These are phyloP conservation scores for Dicycla oo DNA, from an alignment of 2,888 invertebrate species.

Conservation along the genomic window DNA sequence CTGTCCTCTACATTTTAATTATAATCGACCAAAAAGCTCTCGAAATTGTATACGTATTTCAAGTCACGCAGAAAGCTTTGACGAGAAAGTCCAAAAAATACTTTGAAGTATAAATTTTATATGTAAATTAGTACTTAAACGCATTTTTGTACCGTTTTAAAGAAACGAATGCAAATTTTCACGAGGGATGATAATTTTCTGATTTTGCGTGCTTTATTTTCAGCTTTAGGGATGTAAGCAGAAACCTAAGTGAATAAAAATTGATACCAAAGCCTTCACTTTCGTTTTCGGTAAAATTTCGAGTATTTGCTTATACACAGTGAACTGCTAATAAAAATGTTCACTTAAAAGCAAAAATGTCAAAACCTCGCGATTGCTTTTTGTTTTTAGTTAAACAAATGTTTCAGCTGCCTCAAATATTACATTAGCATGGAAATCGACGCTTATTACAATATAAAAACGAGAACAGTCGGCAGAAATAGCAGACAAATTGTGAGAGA, in stretches of 20 bases:
- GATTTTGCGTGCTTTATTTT: conserved; percentile 7
- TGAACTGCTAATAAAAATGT: not conserved
- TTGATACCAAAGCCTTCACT: not conserved
- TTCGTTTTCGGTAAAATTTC: not conserved
- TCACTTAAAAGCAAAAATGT: not conserved
- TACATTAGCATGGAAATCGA: conserved; percentile 26
- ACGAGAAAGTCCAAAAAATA: conserved; percentile 21
- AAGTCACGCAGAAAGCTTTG: conserved; percentile 17
- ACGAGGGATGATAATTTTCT: conserved; percentile 18
- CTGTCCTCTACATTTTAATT: not conserved
- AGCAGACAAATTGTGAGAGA: conserved; percentile 28
- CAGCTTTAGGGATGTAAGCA: not conserved
- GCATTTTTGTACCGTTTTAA: conserved; percentile 29
- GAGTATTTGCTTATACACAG: too few species aligned
- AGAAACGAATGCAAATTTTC: conserved; percentile 11
- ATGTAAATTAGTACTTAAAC: conserved; percentile 38
- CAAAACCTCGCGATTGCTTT: not conserved
- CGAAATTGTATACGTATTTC: conserved; percentile 11
- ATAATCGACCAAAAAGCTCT: conserved; percentile 9
- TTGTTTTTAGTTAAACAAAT: not conserved
- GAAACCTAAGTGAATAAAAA: not conserved
- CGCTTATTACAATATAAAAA: conserved; percentile 12
- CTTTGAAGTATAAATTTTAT: conserved; percentile 32
- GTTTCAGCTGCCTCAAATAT: too few species aligned
- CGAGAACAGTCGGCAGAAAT: conserved; percentile 16